Base-by-base conservation (phyloP, 2,113 vertebrate species). In the Salvelinus fontinalis region DNA sequence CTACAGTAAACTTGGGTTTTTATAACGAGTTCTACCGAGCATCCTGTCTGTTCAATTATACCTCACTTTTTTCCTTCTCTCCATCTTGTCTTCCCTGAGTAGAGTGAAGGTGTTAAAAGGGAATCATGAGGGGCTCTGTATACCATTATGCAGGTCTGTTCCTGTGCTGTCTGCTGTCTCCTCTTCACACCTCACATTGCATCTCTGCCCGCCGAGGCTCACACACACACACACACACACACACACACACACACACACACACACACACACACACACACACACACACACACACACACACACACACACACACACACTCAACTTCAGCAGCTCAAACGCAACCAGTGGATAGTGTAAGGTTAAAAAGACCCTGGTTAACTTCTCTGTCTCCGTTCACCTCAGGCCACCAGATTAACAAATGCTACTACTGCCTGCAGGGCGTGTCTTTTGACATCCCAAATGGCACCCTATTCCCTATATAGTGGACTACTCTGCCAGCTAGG, bases 151-250 rank as follows among this genome's bases (percentile, higher is more conserved):
- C 97, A 97, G 96, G 97, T 94, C 96, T 93, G 92, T 96, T 97
- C 97, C 96, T 97, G 95, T 87, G 94, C 91, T 86, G 94, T 90
- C 95, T 94, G 95, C 91, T 93, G 89, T 93, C 87, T 92, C 93
- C 90, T 94, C 94, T 98, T 98, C 95, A 93, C 97, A 98, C 97
- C 96, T 98, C 95, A 93, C 93, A 98, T 97, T 97, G 97, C 95
- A 93, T 97, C 93, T 89, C 34, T 34, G 34, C 6, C 34, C 6
- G 5, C 34, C 6, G 34, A 34, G 34, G 34, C 31, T 34, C 31
- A 34, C 6, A 0, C 31, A 29, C 27, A 14, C n/a, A n/a, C n/a
- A n/a, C n/a, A n/a, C n/a, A n/a, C n/a, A n/a, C n/a, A n/a, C n/a
- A n/a, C n/a, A n/a, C n/a, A n/a, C 73, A 49, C 39, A 16, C 73